Percentiles rank a stretch among this genome's conserved stretches.
Evolutionary conservation across 2,888 invertebrate species (phyloP).

Genomic region (Molorchus minor): DNA sequence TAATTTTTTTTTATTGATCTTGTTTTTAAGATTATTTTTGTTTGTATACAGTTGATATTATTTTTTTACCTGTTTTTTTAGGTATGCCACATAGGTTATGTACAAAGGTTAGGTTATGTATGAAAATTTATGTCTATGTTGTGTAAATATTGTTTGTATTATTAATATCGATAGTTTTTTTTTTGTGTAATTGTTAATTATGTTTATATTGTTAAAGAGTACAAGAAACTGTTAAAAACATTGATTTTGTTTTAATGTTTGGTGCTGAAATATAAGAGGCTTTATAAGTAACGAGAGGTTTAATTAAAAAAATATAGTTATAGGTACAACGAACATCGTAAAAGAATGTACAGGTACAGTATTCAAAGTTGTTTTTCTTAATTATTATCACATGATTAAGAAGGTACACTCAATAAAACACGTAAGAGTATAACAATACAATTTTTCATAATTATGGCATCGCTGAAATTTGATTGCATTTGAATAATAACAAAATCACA

Average conservation of each 20-base stretch:
- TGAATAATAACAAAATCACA: no score
- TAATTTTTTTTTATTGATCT: constrained; percentile 33
- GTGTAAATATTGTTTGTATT: constrained; percentile 56
- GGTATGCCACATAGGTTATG: constrained; percentile 38
- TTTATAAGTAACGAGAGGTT: constrained; percentile 6
- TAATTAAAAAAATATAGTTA: constrained; percentile 25
- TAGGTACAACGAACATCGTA: neutral
- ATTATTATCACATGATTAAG: neutral
- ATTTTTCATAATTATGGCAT: no score
- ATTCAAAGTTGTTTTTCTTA: neutral
- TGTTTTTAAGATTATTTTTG: constrained; percentile 35
- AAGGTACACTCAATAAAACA: no score
- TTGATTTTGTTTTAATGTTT: constrained; percentile 41
- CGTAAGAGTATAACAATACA: no score
- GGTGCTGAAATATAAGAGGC: neutral
- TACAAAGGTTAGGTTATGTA: constrained; percentile 26
- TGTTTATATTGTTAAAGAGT: constrained; percentile 57
- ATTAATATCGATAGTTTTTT: constrained; percentile 46
- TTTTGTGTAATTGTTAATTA: constrained; percentile 54
- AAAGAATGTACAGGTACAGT: constrained; percentile 6
- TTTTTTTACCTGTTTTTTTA: constrained; percentile 42
- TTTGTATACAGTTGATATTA: constrained; percentile 40
- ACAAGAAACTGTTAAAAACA: constrained; percentile 56
- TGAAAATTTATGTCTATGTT: constrained; percentile 40
- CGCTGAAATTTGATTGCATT: no score